Conservation (phyloP, 1,140 invertebrate species). For the Nilaparvata lugens region DNA sequence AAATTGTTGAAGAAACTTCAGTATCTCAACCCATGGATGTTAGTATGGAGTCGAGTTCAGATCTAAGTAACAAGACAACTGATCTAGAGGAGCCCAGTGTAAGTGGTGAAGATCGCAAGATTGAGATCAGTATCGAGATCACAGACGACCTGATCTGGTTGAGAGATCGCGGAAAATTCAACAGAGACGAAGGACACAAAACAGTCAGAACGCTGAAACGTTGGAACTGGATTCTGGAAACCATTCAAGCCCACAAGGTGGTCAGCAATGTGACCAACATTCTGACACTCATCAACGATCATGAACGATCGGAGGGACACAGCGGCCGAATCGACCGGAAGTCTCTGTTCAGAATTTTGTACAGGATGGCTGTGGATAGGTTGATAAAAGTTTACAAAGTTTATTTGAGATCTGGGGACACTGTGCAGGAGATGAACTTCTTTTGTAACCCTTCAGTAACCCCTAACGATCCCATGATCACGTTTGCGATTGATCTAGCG, state of each 20-base stretch:
- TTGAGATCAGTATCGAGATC: too few species aligned
- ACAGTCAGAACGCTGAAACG: constrained; percentile 37
- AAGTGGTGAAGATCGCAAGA: too few species aligned
- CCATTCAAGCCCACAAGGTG: constrained; percentile 45
- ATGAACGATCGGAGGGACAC: constrained; percentile 48
- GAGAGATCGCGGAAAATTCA: too few species aligned
- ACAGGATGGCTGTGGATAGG: constrained; percentile 45
- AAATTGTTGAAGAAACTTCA: too few species aligned
- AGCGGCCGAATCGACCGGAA: constrained; percentile 51
- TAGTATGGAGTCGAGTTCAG: too few species aligned
- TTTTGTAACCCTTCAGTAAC: constrained; percentile 46
- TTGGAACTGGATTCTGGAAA: constrained; percentile 48
- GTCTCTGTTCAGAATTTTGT: constrained; percentile 46
- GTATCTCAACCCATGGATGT: too few species aligned
- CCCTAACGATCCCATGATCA: constrained; percentile 42
- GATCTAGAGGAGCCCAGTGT: too few species aligned
- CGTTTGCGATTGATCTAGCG: constrained; percentile 48
- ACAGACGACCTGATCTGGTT: too few species aligned
- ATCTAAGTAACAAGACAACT: too few species aligned
- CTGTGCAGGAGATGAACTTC: constrained; percentile 41
- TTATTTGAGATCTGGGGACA: constrained; percentile 39
- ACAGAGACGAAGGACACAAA: not conserved
- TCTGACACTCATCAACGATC: constrained; percentile 43
- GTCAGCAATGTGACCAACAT: constrained; percentile 46
- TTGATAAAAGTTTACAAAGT: constrained; percentile 49